Conservation (phyloP, 2,113 vertebrate genomes). For the Asarcornis scutulata region DNA sequence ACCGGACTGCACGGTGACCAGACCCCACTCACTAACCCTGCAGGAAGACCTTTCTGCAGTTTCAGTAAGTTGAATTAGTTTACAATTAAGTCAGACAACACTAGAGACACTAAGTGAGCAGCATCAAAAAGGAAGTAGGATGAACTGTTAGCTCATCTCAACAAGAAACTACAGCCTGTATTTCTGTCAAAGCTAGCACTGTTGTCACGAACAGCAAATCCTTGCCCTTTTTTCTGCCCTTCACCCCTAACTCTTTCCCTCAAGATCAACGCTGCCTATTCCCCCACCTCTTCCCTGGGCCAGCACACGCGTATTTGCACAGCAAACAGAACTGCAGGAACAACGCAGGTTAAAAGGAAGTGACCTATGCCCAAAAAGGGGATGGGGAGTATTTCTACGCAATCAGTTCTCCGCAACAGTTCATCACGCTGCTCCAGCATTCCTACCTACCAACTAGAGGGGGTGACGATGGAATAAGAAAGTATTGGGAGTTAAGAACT, state of each 20-base stretch:
- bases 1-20: neutral
- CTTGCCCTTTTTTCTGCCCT: neutral
- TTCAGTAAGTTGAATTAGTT: neutral
- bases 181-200: neutral
- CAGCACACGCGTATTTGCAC: neutral
- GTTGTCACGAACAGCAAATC: neutral
- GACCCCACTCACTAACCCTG: neutral
- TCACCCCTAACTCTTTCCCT: neutral
- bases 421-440: neutral
- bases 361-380: neutral
- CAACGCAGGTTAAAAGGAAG: neutral
- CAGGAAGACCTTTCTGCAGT: neutral
- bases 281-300: neutral
- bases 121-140: neutral
- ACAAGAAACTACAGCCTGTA: neutral
- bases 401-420: neutral
- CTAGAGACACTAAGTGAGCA: neutral
- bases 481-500: neutral
- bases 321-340: neutral
- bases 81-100: neutral
- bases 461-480: neutral
- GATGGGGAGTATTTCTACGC: neutral
- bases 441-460: neutral
- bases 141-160: neutral
- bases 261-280: neutral